A percentile compares a stretch with the other conserved stretches of the same genome.
These are phyloP conservation scores for Labeo rohita DNA, from an alignment of 2,113 vertebrate genomes.

Conservation along the genomic window DNA sequence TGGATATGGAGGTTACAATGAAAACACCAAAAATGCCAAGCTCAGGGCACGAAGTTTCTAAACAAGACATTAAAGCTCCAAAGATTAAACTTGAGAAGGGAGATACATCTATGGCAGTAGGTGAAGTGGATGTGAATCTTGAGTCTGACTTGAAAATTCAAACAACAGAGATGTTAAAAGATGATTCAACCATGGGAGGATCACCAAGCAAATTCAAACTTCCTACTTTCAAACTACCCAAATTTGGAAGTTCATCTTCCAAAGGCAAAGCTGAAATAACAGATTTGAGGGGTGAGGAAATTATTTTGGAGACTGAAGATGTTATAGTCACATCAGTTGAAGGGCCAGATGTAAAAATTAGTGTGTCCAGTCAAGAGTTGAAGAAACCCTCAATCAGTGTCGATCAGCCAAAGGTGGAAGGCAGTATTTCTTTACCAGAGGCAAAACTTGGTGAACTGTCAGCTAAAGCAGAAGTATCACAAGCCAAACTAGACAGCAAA, in stretches of 20 bases:
- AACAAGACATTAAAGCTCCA: constrained; percentile 51
- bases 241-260: constrained; percentile 50
- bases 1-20: constrained; percentile 36
- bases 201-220: constrained; percentile 56
- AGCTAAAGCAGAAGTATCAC: constrained; percentile 6
- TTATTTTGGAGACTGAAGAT: constrained; percentile 1
- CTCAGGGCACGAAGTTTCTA: constrained; percentile 43
- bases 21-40: constrained; percentile 53
- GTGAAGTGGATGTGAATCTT: neutral
- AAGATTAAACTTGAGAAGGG: constrained; percentile 42
- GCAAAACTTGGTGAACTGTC: neutral
- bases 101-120: neutral
- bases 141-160: constrained; percentile 17
- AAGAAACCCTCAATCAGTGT: neutral
- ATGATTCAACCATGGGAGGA: constrained; percentile 28
- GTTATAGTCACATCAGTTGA: neutral
- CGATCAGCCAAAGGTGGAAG: neutral
- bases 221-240: constrained; percentile 54
- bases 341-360: neutral
- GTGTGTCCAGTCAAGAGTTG: constrained; percentile 12
- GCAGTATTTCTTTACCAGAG: constrained; percentile 39
- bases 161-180: constrained; percentile 23
- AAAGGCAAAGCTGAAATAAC: constrained; percentile 28
- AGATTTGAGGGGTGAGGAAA: neutral
- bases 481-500: constrained; percentile 1